Conservation (phyloP, 2,113 vertebrate genomes). For the Aegotheles bennettii region DNA sequence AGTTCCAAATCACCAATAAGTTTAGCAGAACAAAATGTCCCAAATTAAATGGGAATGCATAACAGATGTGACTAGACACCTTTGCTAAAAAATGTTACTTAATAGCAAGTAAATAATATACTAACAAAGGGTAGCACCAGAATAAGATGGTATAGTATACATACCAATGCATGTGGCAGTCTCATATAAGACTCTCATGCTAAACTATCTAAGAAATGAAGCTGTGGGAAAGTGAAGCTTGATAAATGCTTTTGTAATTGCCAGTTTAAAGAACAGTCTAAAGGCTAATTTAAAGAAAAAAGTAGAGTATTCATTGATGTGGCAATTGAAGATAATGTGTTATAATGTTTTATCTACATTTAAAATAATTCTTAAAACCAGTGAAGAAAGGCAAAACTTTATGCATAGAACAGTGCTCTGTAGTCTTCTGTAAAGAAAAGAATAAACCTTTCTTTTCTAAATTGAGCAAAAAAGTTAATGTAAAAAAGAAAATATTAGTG, state of each 20-base stretch:
- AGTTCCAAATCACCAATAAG: background rate
- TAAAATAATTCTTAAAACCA: background rate
- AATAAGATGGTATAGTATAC: background rate
- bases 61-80: background rate
- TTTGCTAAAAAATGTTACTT: background rate
- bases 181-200: background rate
- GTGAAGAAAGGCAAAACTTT: background rate
- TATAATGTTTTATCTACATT: background rate
- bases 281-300: background rate
- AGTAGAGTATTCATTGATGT: background rate
- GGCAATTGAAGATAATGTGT: background rate
- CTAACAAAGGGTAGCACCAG: background rate
- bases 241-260: background rate
- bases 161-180: background rate
- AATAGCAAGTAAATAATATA: background rate
- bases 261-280: background rate
- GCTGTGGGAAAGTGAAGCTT: background rate
- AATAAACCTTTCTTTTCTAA: background rate
- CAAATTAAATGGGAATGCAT: background rate
- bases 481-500: background rate
- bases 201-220: background rate
- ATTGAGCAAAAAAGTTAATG: rapidly evolving
- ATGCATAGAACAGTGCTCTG: background rate
- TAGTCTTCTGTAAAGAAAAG: background rate
- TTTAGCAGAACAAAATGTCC: background rate